A percentile compares a stretch with the other conserved stretches of the same genome.
phyloP scores from a whole-genome alignment of 2,113 vertebrate species.

The Syrrhaptes paradoxus region DNA sequence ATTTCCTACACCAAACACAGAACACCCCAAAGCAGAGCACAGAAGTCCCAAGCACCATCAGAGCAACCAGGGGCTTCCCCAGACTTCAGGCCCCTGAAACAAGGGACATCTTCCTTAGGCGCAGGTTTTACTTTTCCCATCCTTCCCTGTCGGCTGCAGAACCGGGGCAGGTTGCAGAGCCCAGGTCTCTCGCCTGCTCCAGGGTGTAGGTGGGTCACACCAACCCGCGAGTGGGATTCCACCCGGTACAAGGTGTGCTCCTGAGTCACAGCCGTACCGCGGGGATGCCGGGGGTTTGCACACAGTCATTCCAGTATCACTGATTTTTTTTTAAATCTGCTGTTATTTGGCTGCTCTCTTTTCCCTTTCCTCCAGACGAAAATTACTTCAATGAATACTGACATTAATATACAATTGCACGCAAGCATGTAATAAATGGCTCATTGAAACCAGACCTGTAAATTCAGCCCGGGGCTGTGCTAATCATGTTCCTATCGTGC shows the following conservation, averaged over 20 bases:
- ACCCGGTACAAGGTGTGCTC: neutral
- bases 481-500: neutral
- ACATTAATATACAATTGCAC: neutral
- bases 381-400: neutral
- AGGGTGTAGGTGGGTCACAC: neutral
- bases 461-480: neutral
- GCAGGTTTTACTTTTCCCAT: neutral
- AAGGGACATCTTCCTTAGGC: neutral
- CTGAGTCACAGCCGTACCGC: neutral
- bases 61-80: neutral
- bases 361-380: neutral
- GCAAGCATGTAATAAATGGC: neutral
- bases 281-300: neutral
- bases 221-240: too few relatives aligned
- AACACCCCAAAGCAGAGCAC: neutral
- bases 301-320: too few relatives aligned
- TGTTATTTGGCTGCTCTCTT: neutral
- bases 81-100: neutral
- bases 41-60: neutral
- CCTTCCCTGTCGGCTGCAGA: neutral
- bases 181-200: neutral
- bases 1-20: neutral
- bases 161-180: neutral
- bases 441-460: neutral
- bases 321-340: too few relatives aligned